Base-by-base conservation (phyloP, 2,888 invertebrate species). In the Acleris emargana region DNA sequence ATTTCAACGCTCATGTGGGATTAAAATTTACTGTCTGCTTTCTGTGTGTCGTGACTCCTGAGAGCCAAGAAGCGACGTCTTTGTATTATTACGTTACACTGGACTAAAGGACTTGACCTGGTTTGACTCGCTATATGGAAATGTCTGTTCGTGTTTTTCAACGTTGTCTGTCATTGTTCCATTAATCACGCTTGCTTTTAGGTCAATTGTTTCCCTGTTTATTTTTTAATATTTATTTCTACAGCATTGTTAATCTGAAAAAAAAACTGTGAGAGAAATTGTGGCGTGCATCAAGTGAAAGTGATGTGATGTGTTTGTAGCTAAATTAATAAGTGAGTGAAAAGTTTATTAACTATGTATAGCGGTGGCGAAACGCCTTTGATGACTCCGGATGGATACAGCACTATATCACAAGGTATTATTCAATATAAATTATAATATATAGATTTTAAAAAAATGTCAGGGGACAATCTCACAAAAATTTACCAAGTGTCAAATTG, bases 311-410 rank as follows among this genome's bases (percentile, higher is more conserved):
- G 61, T 38, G 63, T 69, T 69, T 68, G 68, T 54, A 66, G 63
- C 43, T 71, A 64, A 42, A 61, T 60, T 58, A 64, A 9, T 42
- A 45, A 64, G 60, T 67, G 68, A 58, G 60, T 50, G n/a, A 54
- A 11, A 42, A 51, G 25, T 9, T 38, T 38, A 5, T 9, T 47
- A 38, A 72, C 38, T 45, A 89, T 91, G 90, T 89, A 78, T 57
- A 84, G 81, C 72, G 81, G 81, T 47, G 89, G 91, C 0, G 87
- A 83, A 16, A 92, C 92, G 0, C 92, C 92, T 7, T 74, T 92
- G 69, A 89, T 92, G 86, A 87, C 89, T 3, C 92, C 92, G 0
- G 92, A 92, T 81, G 92, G 92, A 2, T 92, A 92, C 79, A 87
- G 87, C 82, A 85, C 82, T 67, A 80, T 92, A 67, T 83, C 87